Base-by-base conservation (phyloP, 2,888 invertebrate species). In the Stratiomys singularior region DNA sequence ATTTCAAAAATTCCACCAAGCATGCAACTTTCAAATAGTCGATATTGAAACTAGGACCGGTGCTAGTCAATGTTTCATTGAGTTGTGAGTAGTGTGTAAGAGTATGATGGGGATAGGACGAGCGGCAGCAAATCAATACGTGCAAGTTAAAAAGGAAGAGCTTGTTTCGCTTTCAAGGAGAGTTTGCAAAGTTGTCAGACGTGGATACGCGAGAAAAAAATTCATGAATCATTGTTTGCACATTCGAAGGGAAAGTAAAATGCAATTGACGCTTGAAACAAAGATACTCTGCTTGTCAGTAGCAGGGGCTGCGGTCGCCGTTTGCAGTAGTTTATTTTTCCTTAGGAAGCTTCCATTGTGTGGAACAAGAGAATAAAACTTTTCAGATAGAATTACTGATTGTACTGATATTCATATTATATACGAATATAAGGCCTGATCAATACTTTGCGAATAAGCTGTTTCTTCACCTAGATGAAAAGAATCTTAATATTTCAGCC, bases 1-100 rank as follows among this genome's bases (percentile, higher is more conserved):
- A 69, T 77, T 69, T 77, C 67, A 77, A 37, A 77, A 77, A 77
- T 69, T 69, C 60, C 25, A 27, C 44, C 66, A 77, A 77, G 77
- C 69, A 77, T 77, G 30, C 67, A 67, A 77, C 37, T 77, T 58
- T 60, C 46, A 28, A 64, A 64, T 18, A 72, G 47, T 47, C 5
- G 7, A 63, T 13, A 37, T 30, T 18, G 37, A 37, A 37, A 3
- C 5, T 9, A 5, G 37, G 37, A 37, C 3, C 37, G 63, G 21
- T 21, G 37, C 37, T 60, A 44, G 30, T 18, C 27, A 4, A 9
- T 67, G 44, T 67, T 67, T 44, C 37, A 52, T 71, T 47, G 66
- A 66, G 37, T 11, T 28, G 37, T 37, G 37, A 52, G 37, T 18
- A 37, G 5, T 37, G 66, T 11, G 23, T 15, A 44, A 44, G 11